Evolutionary conservation across 2,797 vertebrate species (phyloP).

Genomic region (Sylvia borin): DNA sequence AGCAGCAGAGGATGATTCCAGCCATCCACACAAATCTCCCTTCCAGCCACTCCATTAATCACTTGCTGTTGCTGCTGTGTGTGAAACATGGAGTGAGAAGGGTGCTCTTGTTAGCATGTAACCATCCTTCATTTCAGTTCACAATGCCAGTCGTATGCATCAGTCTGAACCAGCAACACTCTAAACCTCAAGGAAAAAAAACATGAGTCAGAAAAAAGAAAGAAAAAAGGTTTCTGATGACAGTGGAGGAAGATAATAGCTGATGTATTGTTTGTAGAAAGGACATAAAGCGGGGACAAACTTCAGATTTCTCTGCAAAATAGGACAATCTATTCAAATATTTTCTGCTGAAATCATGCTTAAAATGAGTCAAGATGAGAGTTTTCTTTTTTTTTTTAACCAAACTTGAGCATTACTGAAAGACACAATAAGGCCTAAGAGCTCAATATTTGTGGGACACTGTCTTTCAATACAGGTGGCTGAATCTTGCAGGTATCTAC

Average conservation of each 20-base stretch:
- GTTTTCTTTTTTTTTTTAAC: background rate
- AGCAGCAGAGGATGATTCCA: background rate
- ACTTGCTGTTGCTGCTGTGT: background rate
- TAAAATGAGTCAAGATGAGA: background rate
- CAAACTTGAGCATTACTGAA: background rate
- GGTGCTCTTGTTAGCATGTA: background rate
- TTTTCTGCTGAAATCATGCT: background rate
- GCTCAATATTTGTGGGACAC: background rate
- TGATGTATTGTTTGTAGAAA: background rate
- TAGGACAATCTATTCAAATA: background rate
- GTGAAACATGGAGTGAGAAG: background rate
- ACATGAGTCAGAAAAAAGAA: background rate
- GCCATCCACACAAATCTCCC: background rate
- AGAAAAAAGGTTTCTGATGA: background rate
- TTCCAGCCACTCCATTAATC: background rate
- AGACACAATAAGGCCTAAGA: background rate
- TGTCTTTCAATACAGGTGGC: background rate
- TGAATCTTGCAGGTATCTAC: background rate
- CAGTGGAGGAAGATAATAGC: background rate
- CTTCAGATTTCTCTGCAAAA: background rate
- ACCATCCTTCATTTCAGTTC: background rate
- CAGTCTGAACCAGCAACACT: background rate
- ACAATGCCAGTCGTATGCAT: background rate
- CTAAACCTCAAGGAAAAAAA: background rate
- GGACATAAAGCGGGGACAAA: background rate